phyloP scores from a whole-genome alignment of 2,888 invertebrate genomes.

The Drosophila rellima region DNA sequence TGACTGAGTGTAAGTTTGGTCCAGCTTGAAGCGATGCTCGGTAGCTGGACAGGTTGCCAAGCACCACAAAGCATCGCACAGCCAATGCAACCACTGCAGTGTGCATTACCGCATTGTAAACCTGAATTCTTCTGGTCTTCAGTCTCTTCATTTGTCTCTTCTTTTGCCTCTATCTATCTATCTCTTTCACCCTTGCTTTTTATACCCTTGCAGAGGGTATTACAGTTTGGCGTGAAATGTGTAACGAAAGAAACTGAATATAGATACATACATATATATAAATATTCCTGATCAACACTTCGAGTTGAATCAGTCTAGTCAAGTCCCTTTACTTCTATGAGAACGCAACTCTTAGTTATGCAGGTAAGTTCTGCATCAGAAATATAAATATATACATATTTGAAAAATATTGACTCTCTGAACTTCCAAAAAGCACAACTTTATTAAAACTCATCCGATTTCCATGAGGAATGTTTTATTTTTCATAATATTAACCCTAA shows the following conservation, averaged over 20 bases:
- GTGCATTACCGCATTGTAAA: conserved; percentile 79
- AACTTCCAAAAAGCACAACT: no score
- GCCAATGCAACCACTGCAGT: conserved; percentile 18
- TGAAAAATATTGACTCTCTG: no score
- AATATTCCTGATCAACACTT: no score
- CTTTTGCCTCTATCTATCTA: conserved; percentile 10
- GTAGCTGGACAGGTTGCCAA: conserved; percentile 42
- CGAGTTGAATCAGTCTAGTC: no score
- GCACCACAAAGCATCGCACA: conserved; percentile 7
- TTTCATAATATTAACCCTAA: no score
- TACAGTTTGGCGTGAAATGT: background rate
- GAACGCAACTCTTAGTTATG: no score
- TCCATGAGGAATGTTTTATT: no score
- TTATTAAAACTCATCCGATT: no score
- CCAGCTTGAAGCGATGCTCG: conserved; percentile 31
- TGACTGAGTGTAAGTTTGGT: conserved; percentile 14
- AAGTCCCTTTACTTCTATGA: no score
- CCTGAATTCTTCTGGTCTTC: conserved; percentile 72
- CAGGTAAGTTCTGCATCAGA: no score
- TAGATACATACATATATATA: background rate
- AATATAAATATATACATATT: no score
- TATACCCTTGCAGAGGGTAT: background rate
- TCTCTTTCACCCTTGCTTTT: background rate
- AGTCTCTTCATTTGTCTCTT: conserved; percentile 33
- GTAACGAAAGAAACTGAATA: background rate